Evolutionary conservation across 2,113 vertebrate genomes (phyloP), one percentile per base, ranked within the genome.

Genomic region (Chloebia gouldiae): DNA sequence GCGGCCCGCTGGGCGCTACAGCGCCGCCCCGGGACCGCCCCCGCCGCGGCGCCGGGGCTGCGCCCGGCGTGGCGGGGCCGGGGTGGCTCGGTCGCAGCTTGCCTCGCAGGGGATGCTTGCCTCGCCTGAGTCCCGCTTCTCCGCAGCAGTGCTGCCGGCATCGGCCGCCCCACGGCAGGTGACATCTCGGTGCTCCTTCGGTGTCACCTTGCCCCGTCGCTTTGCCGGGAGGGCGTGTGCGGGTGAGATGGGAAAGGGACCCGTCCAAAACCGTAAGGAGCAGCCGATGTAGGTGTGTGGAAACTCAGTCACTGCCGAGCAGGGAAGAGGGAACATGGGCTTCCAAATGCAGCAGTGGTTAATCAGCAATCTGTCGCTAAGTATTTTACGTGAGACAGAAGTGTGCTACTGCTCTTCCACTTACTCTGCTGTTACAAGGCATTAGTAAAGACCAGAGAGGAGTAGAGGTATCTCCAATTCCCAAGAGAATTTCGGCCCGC

Each of bases 1-100:
- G 80, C 78, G n/a, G n/a, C 15, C 23, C 47, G 59, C 44, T 90
- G 44, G 49, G 49, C 75, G 49, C 45, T 21, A 6, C 54, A 81
- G 92, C 86, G 35, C 92, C 90, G 83, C 92, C 83, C 15, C 50
- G 69, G 47, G 37, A 12, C 22, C 56, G 56, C 56, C n/a, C 56
- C n/a, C 56, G 22, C 76, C 75, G 13, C 14, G n/a, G 39, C 28
- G 25, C 35, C 37, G 28, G 44, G 73, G 40, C 56, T 47, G 59
- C 7, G 33, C 42, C 21, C 13, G 30, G 15, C 50, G 19, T 0
- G 24, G n/a, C 23, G 15, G 7, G 25, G 9, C 7, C 22, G 8
- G 23, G 39, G 2, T 2, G 35, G 35, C 13, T 10, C 15, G 30
- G 37, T 5, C 1, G 27, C 27, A 24, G 68, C 39, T 22, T 28